phyloP scores from a whole-genome alignment of 2,797 vertebrate species.

The Aldrovandia affinis region DNA sequence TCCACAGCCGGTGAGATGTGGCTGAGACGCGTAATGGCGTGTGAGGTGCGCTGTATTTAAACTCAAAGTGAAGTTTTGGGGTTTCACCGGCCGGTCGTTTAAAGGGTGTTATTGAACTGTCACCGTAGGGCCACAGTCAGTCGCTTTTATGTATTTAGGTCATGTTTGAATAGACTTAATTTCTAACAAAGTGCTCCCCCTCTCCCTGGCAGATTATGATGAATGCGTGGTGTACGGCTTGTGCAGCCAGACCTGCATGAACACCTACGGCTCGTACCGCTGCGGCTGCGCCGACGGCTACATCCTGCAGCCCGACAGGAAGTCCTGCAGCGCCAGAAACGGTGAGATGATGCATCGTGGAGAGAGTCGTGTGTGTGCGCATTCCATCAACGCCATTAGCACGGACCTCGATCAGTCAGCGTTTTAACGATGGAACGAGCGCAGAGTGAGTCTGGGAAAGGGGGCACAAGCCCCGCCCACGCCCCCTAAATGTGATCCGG shows the following conservation, averaged over 20 bases:
- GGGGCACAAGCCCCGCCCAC: background rate
- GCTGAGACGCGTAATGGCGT: background rate
- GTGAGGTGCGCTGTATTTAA: background rate
- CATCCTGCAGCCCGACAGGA: conserved; percentile 78
- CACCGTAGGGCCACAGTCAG: conserved; percentile 25
- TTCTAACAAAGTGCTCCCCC: conserved; percentile 36
- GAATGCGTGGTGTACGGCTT: conserved; percentile 78
- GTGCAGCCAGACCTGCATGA: conserved; percentile 81
- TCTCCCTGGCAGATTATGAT: conserved; percentile 75
- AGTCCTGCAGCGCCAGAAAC: conserved; percentile 82
- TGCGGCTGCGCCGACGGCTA: conserved; percentile 84
- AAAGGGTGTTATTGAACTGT: conserved; percentile 39
- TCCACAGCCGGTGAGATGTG: background rate
- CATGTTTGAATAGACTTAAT: conserved; percentile 41
- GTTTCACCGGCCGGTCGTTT: conserved; percentile 26
- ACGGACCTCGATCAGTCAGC: conserved; percentile 34
- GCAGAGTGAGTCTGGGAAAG: background rate
- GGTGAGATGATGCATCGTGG: conserved; percentile 69
- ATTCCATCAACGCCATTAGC: conserved; percentile 9
- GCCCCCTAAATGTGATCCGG: background rate
- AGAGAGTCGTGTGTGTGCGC: background rate
- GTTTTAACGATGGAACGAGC: conserved; percentile 63
- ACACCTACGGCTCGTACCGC: conserved; percentile 76
- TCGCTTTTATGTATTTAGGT: conserved; percentile 47
- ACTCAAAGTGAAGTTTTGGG: background rate